phyloP scores from a whole-genome alignment of 2,888 invertebrate species.

The Polyommatus iphigenia region DNA sequence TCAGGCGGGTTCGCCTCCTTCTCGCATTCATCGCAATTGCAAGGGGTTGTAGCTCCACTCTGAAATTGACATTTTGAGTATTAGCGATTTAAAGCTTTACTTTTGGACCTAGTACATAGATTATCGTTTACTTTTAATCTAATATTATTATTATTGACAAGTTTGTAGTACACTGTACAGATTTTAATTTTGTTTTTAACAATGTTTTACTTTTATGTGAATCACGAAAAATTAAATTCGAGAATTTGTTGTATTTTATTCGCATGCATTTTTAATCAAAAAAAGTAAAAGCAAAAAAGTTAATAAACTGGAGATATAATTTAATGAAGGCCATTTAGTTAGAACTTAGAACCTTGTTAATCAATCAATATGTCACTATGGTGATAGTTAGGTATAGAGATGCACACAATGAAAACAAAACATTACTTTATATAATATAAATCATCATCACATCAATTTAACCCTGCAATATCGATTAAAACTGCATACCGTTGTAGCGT shows the following conservation, averaged over 20 bases:
- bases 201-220: not conserved
- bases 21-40: constrained; percentile 72
- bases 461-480: not conserved
- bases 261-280: not conserved
- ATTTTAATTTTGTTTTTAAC: not conserved
- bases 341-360: not conserved
- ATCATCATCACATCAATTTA: not conserved
- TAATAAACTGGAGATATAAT: not conserved
- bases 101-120: not conserved
- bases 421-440: not conserved
- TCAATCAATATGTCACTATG: not conserved
- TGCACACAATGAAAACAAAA: not conserved
- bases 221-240: not conserved
- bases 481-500: not conserved
- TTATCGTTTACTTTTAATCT: not conserved
- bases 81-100: not conserved
- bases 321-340: not conserved
- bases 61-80: constrained; percentile 50
- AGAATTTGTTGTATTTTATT: not conserved
- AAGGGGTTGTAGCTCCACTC: constrained; percentile 71
- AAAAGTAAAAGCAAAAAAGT: not conserved
- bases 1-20: constrained; percentile 48
- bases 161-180: not conserved
- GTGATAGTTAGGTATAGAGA: not conserved
- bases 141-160: not conserved